A percentile compares a stretch with the other conserved stretches of the same genome.
phyloP scores from a whole-genome alignment of 2,113 vertebrate species.

The Agelaius tricolor region DNA sequence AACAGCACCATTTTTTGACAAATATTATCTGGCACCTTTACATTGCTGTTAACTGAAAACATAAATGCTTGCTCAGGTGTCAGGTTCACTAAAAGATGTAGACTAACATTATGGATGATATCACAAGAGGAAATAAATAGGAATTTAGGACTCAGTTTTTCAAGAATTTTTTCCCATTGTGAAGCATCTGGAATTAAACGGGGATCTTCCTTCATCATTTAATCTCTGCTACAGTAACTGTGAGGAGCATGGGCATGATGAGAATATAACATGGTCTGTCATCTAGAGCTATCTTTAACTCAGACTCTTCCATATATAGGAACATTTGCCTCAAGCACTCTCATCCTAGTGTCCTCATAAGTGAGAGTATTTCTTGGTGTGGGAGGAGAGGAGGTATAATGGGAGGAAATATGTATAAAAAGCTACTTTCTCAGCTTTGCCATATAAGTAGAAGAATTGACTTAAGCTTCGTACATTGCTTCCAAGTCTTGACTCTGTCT shows the following conservation, averaged over 20 bases:
- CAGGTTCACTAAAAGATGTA: not conserved
- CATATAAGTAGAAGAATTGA: slow-evolving; percentile 31
- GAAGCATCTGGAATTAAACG: not conserved
- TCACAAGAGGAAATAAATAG: not conserved
- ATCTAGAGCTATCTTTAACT: slow-evolving; percentile 27
- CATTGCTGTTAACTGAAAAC: slow-evolving; percentile 53
- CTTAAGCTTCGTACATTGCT: not conserved
- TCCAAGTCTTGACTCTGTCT: not conserved
- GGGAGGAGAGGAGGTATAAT: slow-evolving; percentile 2
- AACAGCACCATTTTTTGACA: slow-evolving; percentile 49
- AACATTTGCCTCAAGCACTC: not conserved
- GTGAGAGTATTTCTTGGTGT: not conserved
- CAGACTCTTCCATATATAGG: slow-evolving; percentile 49
- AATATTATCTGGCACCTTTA: slow-evolving; percentile 44
- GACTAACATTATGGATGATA: not conserved
- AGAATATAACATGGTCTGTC: slow-evolving; percentile 38
- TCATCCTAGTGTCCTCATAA: not conserved
- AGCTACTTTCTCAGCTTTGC: slow-evolving; percentile 5
- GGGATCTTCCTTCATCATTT: not conserved
- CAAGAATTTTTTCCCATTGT: not conserved
- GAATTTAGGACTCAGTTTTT: not conserved
- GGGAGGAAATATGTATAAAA: not conserved
- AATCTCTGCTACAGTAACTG: slow-evolving; percentile 3
- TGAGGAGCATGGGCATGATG: not conserved
- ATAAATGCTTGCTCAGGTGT: slow-evolving; percentile 33